phyloP scores from a whole-genome alignment of 2,888 invertebrate species.

The Melanargia galathea region DNA sequence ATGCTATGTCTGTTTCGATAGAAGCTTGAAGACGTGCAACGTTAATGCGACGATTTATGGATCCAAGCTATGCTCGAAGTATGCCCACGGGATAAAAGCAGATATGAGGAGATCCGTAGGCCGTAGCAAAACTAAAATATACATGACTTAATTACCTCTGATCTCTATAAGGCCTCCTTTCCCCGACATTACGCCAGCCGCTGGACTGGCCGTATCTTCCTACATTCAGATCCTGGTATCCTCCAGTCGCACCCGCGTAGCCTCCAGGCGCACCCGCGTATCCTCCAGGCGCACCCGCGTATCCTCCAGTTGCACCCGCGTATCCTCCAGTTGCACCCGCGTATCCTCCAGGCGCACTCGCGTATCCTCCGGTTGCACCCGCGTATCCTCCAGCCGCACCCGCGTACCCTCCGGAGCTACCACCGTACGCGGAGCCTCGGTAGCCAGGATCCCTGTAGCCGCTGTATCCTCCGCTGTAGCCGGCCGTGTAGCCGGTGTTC shows the following conservation, averaged over 20 bases:
- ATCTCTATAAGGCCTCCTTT: slow-evolving; percentile 72
- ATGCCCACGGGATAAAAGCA: no score
- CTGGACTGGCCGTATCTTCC: slow-evolving; percentile 52
- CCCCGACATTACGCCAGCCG: slow-evolving; percentile 72
- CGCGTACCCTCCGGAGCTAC: neutral
- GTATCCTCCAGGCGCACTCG: neutral
- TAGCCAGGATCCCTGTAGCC: neutral
- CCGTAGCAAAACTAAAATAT: no score
- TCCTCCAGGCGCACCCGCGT: neutral
- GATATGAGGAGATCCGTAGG: no score
- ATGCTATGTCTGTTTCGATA: no score
- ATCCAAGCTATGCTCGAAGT: no score
- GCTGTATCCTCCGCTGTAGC: slow-evolving; percentile 14
- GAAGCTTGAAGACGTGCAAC: no score
- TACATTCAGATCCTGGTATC: slow-evolving; percentile 43
- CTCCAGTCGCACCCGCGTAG: neutral
- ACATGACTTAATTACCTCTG: slow-evolving; percentile 66
- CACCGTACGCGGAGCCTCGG: neutral
- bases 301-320: neutral
- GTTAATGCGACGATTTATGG: no score
- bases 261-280: slow-evolving; percentile 20
- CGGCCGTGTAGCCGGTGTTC: slow-evolving; percentile 43
- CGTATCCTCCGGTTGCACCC: slow-evolving; percentile 43
- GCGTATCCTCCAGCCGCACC: slow-evolving; percentile 39
- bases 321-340: slow-evolving; percentile 41